Conservation (phyloP, 2,113 vertebrate genomes). For the Albula goreensis region DNA sequence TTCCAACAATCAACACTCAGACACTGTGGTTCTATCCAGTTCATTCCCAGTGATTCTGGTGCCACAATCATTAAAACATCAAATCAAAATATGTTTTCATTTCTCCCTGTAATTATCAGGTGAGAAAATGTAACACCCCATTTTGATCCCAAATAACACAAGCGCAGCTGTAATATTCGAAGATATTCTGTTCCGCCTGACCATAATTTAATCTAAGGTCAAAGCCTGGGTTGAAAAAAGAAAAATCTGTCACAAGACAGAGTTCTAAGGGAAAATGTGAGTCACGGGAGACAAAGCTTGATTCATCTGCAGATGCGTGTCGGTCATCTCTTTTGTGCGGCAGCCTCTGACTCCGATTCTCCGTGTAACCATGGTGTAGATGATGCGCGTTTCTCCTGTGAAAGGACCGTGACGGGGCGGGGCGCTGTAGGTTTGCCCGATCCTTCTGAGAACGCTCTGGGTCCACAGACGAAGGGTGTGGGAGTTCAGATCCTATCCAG, state of each 20-base stretch:
- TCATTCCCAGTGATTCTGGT: neutral
- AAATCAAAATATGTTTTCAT: neutral
- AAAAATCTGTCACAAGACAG: neutral
- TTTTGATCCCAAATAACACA: neutral
- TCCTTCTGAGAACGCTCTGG: too few relatives aligned
- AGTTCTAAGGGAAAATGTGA: neutral
- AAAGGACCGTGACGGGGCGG: too few relatives aligned
- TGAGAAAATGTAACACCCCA: neutral
- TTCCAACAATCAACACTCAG: neutral
- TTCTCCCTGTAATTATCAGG: neutral
- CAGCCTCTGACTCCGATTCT: neutral
- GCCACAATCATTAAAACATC: neutral
- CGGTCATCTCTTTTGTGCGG: neutral
- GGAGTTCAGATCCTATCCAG: too few relatives aligned
- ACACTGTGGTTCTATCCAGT: neutral
- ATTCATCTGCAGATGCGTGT: neutral
- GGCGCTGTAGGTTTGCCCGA: too few relatives aligned
- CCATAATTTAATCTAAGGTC: neutral
- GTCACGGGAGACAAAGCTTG: conserved; percentile 3
- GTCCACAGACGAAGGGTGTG: too few relatives aligned
- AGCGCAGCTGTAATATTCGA: neutral
- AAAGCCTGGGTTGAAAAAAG: neutral
- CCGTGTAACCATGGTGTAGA: neutral
- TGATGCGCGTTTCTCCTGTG: neutral
- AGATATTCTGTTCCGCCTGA: neutral